Evolutionary conservation across 2,113 vertebrate species (phyloP), one percentile per base, ranked within the genome.

Genomic region (Leiothrix lutea): DNA sequence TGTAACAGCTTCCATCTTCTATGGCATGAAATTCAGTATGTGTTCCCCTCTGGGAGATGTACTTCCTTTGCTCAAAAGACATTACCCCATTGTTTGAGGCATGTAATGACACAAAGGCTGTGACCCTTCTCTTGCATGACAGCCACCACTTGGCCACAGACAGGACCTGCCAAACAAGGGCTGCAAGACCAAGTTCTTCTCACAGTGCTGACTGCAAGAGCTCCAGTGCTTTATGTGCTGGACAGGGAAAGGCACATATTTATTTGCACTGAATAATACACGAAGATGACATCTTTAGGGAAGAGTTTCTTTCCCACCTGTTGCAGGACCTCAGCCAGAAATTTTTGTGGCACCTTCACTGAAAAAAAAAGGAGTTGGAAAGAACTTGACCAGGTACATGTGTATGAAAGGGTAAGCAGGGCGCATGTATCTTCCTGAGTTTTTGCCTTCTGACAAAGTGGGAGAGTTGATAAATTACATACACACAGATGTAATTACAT

Each of bases 191-290:
- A 65, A 21, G 5, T 38, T 16, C n/a, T 85, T 73, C 45, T 57
- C 3, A 0, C 8, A 21, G 23, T 19, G 22, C 5, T 85, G 40
- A 44, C 54, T 57, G 20, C 21, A 60, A 48, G 33, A 58, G 16
- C 7, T 58, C 21, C 44, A 50, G 17, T 8, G 23, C 11, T 61
- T 78, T 51, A 26, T 0, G 0, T 0, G 0, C 6, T 54, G 12
- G 10, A 8, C 42, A 38, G 16, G 23, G 14, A 69, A 31, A 84
- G 33, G 2, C 14, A 44, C 9, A 25, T 44, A 44, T 8, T 58
- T 17, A 61, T 65, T 65, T 82, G 7, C 12, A 3, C 31, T 42
- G 18, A 48, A 44, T 70, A 58, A 45, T 12, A 22, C 13, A 56
- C 19, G 24, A 70, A 60, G 20, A 64, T 19, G n/a, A 65, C 2